These are phyloP conservation scores for Thinocorus orbignyianus DNA, from an alignment of 2,113 vertebrate species.

Conservation along the genomic window DNA sequence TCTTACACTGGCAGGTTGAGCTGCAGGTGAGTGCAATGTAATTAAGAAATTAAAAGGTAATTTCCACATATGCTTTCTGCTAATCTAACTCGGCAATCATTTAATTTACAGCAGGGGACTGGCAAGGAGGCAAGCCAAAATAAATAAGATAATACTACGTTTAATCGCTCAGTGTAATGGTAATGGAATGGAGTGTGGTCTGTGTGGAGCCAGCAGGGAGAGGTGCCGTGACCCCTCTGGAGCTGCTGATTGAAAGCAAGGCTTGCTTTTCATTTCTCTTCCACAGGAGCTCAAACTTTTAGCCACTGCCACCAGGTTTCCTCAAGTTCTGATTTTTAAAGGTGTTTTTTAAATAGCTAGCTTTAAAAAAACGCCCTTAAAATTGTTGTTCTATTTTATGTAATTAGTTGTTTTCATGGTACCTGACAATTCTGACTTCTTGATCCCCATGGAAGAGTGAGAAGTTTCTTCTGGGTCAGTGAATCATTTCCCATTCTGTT, in stretches of 20 bases:
- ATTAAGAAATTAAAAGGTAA: slow-evolving; percentile 83
- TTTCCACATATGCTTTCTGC: slow-evolving; percentile 74
- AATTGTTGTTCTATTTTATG: not conserved
- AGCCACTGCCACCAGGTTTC: not conserved
- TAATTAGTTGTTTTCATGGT: accelerated
- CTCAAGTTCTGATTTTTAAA: not conserved
- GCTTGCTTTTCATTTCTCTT: not conserved
- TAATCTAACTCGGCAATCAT: slow-evolving; percentile 59
- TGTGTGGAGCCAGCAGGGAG: not conserved
- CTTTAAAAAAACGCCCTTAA: not conserved
- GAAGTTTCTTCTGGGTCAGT: not conserved
- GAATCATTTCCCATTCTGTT: not conserved
- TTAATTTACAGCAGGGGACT: slow-evolving; percentile 71
- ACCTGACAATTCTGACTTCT: not conserved
- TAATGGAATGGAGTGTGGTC: slow-evolving; percentile 10
- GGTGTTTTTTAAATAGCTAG: not conserved
- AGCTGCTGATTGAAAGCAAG: not conserved
- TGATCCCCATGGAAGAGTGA: not conserved
- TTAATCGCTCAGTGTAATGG: slow-evolving; percentile 37
- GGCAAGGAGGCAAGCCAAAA: slow-evolving; percentile 69
- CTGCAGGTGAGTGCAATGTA: slow-evolving; percentile 76
- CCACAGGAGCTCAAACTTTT: not conserved
- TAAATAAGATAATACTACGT: slow-evolving; percentile 72
- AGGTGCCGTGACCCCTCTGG: not conserved
- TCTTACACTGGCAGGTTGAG: slow-evolving; percentile 62